These are phyloP conservation scores for Agrochola lychnidis DNA, from an alignment of 2,888 invertebrate species.

Conservation along the genomic window DNA sequence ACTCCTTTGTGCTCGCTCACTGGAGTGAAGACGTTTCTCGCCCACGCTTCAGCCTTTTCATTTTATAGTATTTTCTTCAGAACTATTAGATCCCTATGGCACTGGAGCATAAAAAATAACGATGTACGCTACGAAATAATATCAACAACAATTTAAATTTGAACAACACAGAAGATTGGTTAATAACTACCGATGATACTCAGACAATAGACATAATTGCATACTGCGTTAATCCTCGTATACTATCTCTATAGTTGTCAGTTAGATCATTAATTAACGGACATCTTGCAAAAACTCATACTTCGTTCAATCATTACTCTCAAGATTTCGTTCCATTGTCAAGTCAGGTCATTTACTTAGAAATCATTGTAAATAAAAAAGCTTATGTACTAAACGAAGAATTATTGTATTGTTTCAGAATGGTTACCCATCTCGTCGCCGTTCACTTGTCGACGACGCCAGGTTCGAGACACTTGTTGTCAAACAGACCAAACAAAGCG, in stretches of 20 bases:
- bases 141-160: constrained; percentile 7
- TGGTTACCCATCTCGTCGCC: constrained; percentile 98
- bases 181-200: constrained; percentile 26
- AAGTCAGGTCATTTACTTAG: background rate
- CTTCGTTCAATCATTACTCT: constrained; percentile 17
- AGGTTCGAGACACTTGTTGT: constrained; percentile 99
- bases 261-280: background rate
- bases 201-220: constrained; percentile 30
- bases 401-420: constrained; percentile 93
- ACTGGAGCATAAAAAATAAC: background rate
- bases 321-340: constrained; percentile 7
- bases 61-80: constrained; percentile 21
- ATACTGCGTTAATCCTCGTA: constrained; percentile 19
- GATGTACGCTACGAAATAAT: background rate
- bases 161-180: background rate
- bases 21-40: constrained; percentile 51
- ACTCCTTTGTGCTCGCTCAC: constrained; percentile 70
- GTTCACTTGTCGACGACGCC: constrained; percentile 99
- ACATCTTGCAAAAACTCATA: background rate
- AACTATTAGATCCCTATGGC: background rate
- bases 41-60: constrained; percentile 33
- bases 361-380: constrained; percentile 2
- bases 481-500: constrained; percentile 98
- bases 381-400: constrained; percentile 1
- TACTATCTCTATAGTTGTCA: constrained; percentile 14